Evolutionary conservation across 2,888 invertebrate genomes (phyloP), one percentile per base, ranked within the genome.

Genomic region (Hofmannophila pseudospretella): DNA sequence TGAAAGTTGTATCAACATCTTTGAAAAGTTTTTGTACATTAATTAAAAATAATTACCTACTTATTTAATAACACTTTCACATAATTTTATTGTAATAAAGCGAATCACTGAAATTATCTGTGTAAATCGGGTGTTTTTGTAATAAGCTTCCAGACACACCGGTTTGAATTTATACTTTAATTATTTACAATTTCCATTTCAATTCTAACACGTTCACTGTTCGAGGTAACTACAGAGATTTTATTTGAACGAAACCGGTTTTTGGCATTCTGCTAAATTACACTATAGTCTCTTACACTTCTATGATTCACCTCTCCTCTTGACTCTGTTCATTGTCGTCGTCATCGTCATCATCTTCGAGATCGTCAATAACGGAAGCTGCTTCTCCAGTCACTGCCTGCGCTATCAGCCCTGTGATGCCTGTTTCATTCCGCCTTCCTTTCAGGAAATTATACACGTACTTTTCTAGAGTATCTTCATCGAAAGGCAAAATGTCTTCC

Each of bases 401-500:
- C 22, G 80, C 77, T 47, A 84, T 61, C 33, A 84, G 43, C 23
- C 84, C 79, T 10, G 79, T 80, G 7, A 84, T 59, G 26, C 79
- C 67, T 7, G 79, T 76, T 1, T 75, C 72, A 52, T 86, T 86
- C 45, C 75, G 74, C 44, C 69, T 73, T 4, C 61, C 64, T 45
- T 76, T 73, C 20, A 87, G 58, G 47, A 74, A 80, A 40, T 80
- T 74, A 42, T 71, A 79, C 39, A 84, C 72, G 34, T 68, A 76
- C 41, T 82, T 76, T 42, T 88, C 85, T 31, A 85, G 60, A 9
- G 65, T 68, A 34, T 87, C 85, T 49, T 78, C 84, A 39, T 79
- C 78, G 28, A 86, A 75, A 2, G 86, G 80, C 33, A 88, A 45
- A 37, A 86, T 57, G 41, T 85, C 79, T 51, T 79, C 84, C n/a